Percentiles rank a stretch among this genome's conserved stretches.
phyloP scores from a whole-genome alignment of 23 tunicate genomes.

The Botrylloides violaceus region DNA sequence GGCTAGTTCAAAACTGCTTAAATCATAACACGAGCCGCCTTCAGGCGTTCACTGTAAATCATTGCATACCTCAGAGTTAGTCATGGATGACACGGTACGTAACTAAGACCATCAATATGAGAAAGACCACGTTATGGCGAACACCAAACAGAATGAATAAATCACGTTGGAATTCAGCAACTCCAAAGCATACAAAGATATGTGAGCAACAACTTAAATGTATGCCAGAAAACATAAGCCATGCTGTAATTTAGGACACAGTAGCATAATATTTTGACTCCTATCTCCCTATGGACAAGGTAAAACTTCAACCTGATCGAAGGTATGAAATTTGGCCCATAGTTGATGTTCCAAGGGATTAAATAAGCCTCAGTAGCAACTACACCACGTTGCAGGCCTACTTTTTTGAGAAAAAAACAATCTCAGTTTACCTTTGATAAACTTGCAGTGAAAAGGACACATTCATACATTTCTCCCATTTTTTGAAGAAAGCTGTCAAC shows the following conservation, averaged over 20 bases:
- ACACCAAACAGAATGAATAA: not conserved
- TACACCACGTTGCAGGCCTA: no score
- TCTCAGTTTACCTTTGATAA: conserved; percentile 61
- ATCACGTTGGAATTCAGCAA: not conserved
- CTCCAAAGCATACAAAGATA: not conserved
- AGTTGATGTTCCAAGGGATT: no score
- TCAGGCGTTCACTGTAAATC: not conserved
- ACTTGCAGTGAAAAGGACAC: conserved; percentile 94
- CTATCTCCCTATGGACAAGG: not conserved
- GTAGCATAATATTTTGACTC: not conserved
- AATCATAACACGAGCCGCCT: not conserved
- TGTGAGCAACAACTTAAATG: not conserved
- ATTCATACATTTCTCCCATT: conserved; percentile 98
- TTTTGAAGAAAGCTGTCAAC: conserved; percentile 75
- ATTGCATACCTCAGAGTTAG: not conserved
- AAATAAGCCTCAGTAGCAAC: no score
- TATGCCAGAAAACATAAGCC: not conserved
- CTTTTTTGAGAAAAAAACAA: not conserved
- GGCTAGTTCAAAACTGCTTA: conserved; percentile 1
- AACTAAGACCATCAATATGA: not conserved
- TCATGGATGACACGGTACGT: not conserved
- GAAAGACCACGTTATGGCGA: not conserved
- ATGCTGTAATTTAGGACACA: not conserved
- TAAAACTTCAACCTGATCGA: not conserved
- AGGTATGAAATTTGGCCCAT: no score